phyloP scores from a whole-genome alignment of 2,888 invertebrate genomes.

The Hirtodrosophila cameraria region DNA sequence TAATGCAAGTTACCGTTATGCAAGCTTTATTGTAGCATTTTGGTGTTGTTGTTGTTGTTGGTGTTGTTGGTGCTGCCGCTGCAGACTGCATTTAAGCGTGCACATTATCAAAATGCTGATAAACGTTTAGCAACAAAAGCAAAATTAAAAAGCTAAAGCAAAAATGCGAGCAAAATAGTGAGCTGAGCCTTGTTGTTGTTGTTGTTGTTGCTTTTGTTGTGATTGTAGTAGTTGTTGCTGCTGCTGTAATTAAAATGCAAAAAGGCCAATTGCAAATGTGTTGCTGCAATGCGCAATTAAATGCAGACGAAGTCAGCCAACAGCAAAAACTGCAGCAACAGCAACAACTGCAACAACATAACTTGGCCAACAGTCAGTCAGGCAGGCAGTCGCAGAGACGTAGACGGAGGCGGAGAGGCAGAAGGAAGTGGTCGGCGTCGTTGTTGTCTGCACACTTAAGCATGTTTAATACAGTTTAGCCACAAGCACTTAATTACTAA shows the following conservation, averaged over 20 bases:
- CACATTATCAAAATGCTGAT: slow-evolving; percentile 82
- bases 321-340: slow-evolving; percentile 19
- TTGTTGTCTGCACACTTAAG: slow-evolving; percentile 80
- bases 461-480: slow-evolving; percentile 83
- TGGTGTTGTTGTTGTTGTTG: slow-evolving; percentile 10
- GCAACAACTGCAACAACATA: slow-evolving; percentile 17
- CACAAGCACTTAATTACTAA: slow-evolving; percentile 83
- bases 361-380: slow-evolving; percentile 34
- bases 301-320: slow-evolving; percentile 54
- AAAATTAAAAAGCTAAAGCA: too few relatives aligned
- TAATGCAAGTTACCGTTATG: slow-evolving; percentile 70
- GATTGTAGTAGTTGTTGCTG: slow-evolving; percentile 24
- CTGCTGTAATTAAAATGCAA: slow-evolving; percentile 78
- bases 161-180: slow-evolving; percentile 2
- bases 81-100: slow-evolving; percentile 62
- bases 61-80: slow-evolving; percentile 23
- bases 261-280: slow-evolving; percentile 78
- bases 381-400: slow-evolving; percentile 32
- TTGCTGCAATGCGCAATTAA: slow-evolving; percentile 73
- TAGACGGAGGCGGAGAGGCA: slow-evolving; percentile 26
- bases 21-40: slow-evolving; percentile 54
- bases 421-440: slow-evolving; percentile 60
- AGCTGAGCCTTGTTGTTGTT: slow-evolving; percentile 2
- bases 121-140: slow-evolving; percentile 76
- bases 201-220: background rate